phyloP scores from a whole-genome alignment of 2,113 vertebrate genomes.

The Python bivittatus region DNA sequence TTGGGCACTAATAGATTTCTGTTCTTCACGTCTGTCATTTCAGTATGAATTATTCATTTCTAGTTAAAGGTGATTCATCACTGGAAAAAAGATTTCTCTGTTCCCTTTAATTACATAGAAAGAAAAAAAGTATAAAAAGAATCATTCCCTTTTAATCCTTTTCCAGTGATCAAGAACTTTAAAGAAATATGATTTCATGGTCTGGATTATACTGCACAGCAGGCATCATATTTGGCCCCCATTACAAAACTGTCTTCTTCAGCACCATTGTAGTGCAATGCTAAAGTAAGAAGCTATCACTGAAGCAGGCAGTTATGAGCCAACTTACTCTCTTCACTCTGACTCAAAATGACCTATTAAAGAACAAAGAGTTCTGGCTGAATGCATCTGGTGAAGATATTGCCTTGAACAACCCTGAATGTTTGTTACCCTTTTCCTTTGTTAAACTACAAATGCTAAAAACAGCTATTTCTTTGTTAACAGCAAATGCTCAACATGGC shows the following conservation, averaged over 20 bases:
- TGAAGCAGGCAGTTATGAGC: not conserved
- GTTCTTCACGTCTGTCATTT: not conserved
- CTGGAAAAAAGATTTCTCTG: not conserved
- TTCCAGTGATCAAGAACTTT: not conserved
- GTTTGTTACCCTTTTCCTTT: not conserved
- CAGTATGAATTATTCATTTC: not conserved
- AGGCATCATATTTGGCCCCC: not conserved
- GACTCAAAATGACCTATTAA: not conserved
- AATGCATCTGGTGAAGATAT: not conserved
- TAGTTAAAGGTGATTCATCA: slow-evolving; percentile 6
- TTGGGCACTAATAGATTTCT: not conserved
- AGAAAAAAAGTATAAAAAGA: not conserved
- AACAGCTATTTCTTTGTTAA: too few species aligned
- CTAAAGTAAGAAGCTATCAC: not conserved
- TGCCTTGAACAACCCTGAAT: not conserved
- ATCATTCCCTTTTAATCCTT: not conserved
- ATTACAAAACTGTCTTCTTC: not conserved
- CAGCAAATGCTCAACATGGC: not conserved
- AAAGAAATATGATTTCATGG: not conserved
- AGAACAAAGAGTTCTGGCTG: not conserved
- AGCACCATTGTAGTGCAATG: not conserved
- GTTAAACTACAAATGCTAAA: not conserved
- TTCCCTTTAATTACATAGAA: slow-evolving; percentile 4
- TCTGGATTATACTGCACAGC: not conserved
- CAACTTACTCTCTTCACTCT: not conserved